phyloP scores from a whole-genome alignment of 2,888 invertebrate genomes.

The Nesidiocoris tenuis region DNA sequence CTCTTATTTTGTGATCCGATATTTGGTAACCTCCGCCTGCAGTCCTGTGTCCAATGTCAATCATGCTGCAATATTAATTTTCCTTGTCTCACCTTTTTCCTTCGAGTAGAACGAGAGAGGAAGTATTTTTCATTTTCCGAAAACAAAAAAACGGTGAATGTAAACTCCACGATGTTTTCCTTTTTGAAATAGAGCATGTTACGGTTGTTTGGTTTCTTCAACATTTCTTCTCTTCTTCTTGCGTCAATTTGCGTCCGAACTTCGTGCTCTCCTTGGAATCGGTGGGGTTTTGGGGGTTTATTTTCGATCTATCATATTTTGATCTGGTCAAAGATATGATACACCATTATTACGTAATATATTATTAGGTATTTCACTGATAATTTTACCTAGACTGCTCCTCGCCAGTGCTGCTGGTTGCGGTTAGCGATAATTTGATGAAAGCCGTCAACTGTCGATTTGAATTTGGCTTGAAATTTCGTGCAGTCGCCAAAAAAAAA shows the following conservation, averaged over 20 bases:
- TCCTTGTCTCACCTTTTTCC: neutral
- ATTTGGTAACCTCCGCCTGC: neutral
- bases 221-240: neutral
- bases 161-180: neutral
- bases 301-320: no score
- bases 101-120: neutral
- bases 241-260: neutral
- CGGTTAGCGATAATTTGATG: no score
- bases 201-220: neutral
- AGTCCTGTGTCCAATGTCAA: neutral
- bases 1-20: neutral
- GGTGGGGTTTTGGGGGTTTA: no score
- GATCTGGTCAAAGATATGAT: no score
- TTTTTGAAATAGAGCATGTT: neutral
- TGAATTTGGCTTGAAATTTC: no score
- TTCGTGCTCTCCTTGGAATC: constrained; percentile 1
- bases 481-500: no score
- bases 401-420: no score
- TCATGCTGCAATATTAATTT: neutral
- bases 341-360: no score
- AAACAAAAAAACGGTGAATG: neutral
- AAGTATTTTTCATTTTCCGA: neutral
- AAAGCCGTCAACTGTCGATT: no score
- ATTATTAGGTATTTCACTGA: no score
- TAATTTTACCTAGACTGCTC: no score